These are phyloP conservation scores for Cliona cf. orientalis DNA, from an alignment of 37 sponge, comb jelly and placozoan genomes.

Conservation along the genomic window DNA sequence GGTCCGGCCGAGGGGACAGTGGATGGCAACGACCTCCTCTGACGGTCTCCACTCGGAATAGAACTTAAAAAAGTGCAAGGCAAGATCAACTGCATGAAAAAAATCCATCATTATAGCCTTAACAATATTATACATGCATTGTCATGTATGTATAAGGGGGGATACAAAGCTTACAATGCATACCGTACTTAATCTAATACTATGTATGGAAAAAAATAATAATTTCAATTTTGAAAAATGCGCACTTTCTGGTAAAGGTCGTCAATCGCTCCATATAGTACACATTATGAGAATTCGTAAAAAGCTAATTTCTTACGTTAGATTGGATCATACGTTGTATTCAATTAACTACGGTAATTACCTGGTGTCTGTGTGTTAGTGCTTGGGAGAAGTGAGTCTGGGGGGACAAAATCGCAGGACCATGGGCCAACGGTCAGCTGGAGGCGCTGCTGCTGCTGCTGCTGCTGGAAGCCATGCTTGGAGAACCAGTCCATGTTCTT, in stretches of 20 bases:
- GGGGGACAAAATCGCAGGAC: constrained; percentile 18
- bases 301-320: neutral
- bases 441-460: neutral
- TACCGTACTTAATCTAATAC: no score
- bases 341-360: no score
- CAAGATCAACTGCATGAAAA: constrained; percentile 47
- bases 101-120: no score
- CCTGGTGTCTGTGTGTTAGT: constrained; percentile 41
- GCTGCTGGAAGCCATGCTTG: neutral
- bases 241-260: no score
- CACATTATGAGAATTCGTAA: neutral
- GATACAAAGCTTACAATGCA: no score
- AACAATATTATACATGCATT: no score
- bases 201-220: no score
- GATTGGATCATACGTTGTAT: no score
- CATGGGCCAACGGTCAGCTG: constrained; percentile 1
- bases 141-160: no score
- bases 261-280: no score
- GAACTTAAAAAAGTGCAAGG: constrained; percentile 59
- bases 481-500: constrained; percentile 66
- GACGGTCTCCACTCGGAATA: constrained; percentile 46
- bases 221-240: no score
- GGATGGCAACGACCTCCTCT: constrained; percentile 39
- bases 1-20: neutral
- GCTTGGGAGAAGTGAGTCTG: constrained; percentile 45